phyloP scores from a whole-genome alignment of 2,888 invertebrate genomes.

The Nesidiocoris tenuis region DNA sequence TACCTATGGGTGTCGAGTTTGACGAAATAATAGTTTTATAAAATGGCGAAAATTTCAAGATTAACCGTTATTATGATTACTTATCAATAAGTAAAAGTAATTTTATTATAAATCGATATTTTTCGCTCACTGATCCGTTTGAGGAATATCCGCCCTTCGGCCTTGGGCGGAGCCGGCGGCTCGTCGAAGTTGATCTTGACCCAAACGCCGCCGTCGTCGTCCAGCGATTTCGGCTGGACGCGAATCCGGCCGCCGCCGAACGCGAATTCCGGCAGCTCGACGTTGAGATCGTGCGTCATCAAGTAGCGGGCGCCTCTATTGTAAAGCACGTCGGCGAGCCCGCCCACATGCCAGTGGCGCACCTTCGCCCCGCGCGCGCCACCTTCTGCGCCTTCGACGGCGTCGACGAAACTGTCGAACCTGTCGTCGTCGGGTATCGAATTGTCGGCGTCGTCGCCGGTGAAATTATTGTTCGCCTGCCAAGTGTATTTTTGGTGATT shows the following conservation, averaged over 20 bases:
- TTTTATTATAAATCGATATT: too few species aligned
- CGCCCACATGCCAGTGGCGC: conserved; percentile 61
- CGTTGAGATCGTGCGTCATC: conserved; percentile 73
- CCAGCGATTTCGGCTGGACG: conserved; percentile 71
- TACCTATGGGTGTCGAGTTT: too few species aligned
- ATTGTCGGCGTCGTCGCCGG: conserved; percentile 52
- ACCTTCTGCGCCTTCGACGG: conserved; percentile 49
- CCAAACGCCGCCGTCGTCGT: conserved; percentile 68
- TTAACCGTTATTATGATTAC: too few species aligned
- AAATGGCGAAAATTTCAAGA: too few species aligned
- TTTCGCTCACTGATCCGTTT: conserved; percentile 64
- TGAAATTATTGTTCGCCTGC: conserved; percentile 57
- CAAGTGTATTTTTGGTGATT: conserved; percentile 62
- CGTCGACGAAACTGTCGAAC: conserved; percentile 48
- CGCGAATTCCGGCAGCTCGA: conserved; percentile 69
- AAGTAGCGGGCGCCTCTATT: conserved; percentile 71
- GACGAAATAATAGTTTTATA: too few species aligned
- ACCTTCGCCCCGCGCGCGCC: conserved; percentile 35
- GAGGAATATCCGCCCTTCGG: conserved; percentile 45
- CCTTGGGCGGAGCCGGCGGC: conserved; percentile 21
- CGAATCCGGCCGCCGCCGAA: conserved; percentile 73
- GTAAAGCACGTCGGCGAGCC: conserved; percentile 70
- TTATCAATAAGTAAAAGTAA: too few species aligned
- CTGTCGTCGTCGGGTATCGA: conserved; percentile 55
- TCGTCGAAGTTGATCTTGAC: conserved; percentile 64